Percentiles rank a stretch among this genome's conserved stretches.
These are phyloP conservation scores for Rhegmatorhina hoffmannsi DNA, from an alignment of 2,113 vertebrate species.

Conservation along the genomic window DNA sequence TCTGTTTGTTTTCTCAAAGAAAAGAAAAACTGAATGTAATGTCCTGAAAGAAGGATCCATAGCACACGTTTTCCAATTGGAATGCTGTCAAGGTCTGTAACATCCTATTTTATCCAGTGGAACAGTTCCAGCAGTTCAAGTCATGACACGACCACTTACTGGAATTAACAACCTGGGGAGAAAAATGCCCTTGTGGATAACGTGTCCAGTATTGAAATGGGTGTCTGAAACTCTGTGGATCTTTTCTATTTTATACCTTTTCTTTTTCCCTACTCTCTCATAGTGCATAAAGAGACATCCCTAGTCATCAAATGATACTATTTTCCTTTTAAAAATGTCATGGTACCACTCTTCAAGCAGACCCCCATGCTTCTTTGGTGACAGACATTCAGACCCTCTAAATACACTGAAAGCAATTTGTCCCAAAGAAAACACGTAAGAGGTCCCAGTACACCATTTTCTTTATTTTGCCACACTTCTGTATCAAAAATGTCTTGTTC, in stretches of 20 bases:
- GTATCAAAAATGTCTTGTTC: background rate
- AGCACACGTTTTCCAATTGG: constrained; percentile 20
- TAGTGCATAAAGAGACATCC: background rate
- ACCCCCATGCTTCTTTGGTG: background rate
- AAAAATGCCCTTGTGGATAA: background rate
- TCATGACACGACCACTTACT: constrained; percentile 24
- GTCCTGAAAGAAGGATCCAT: background rate
- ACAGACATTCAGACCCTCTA: background rate
- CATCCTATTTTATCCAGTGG: constrained; percentile 36
- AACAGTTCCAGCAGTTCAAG: constrained; percentile 42
- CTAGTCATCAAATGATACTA: background rate
- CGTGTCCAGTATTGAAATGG: background rate
- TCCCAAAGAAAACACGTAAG: background rate
- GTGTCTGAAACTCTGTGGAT: background rate
- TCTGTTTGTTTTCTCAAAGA: constrained; percentile 42
- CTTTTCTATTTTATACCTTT: background rate
- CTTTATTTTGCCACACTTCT: background rate
- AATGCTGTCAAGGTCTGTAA: constrained; percentile 37
- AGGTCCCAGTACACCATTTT: background rate
- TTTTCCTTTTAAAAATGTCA: background rate
- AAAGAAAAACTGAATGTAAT: background rate
- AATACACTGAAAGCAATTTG: background rate
- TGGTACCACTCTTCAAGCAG: background rate
- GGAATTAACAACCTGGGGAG: constrained; percentile 27
- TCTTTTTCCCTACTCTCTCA: background rate